Evolutionary conservation across 2,888 invertebrate species (phyloP).

Genomic region (Zelleria hepariella): DNA sequence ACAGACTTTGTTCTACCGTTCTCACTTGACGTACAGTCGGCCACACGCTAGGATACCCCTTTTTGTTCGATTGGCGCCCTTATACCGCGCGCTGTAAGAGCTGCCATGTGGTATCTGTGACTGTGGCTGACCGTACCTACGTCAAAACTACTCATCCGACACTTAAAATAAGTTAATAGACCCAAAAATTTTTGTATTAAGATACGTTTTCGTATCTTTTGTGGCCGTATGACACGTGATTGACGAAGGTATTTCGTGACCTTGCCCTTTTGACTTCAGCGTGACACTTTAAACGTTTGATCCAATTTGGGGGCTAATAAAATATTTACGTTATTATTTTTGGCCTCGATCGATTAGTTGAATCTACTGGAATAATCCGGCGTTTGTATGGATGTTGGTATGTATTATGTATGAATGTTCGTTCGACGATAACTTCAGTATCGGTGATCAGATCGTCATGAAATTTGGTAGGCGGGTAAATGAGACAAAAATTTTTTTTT

Average conservation of each 20-base stretch:
- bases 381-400: not conserved
- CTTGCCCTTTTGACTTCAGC: not conserved
- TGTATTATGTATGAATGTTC: no score
- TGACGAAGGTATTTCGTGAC: not conserved
- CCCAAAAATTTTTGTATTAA: not conserved
- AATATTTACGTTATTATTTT: not conserved
- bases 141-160: not conserved
- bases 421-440: no score
- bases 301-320: not conserved
- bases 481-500: no score
- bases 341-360: not conserved
- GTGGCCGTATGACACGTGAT: not conserved
- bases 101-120: no score
- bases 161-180: not conserved
- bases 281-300: not conserved
- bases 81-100: no score
- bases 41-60: no score
- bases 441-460: no score
- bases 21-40: no score
- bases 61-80: no score
- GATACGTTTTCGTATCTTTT: not conserved
- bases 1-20: not conserved
- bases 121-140: not conserved
- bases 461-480: no score
- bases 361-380: not conserved